Evolutionary conservation across 1,140 invertebrate species (phyloP), one percentile per base, ranked within the genome.

Genomic region (roundworm (Caenorhabditis elegans)): DNA sequence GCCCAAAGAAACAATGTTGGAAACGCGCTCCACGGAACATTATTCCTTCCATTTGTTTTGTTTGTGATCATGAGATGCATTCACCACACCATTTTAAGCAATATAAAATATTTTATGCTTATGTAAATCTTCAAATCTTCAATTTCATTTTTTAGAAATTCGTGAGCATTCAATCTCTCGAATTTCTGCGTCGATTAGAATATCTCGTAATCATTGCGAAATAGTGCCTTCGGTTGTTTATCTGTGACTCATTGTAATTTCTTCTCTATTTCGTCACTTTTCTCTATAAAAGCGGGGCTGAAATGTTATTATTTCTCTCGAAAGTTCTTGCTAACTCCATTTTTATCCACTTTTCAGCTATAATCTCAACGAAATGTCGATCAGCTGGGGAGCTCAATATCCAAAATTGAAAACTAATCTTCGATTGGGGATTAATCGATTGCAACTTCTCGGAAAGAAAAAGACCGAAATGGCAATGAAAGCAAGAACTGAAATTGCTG

Each of bases 371-470:
- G 77, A 85, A 60, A 90, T 89, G 88, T 89, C 88, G 17, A 90
- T 89, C 46, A 85, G 85, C 43, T 89, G 88, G 88, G 88, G 88
- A 48, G 87, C 88, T n/a, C 88, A 89, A 49, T 97, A 97, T 88
- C 93, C 93, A 0, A 99, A 99, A 91, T 91, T 99, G 75, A 98
- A 98, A 92, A 99, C 97, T 13, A 95, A 98, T 91, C 91, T 99
- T 43, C 92, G 95, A 85, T 91, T 98, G 85, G 93, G 95, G 1
- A 94, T 97, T 76, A 96, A 97, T 89, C 93, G 97, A 28, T 91
- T 99, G 10, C 98, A 98, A 91, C 90, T 99, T 60, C 90, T 98
- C 77, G 96, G 98, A 90, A 99, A 99, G 90, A 99, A 99, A 91
- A 99, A 99, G 92, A 94, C 96, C 0, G 97, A 99, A 91, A 90